phyloP scores from a whole-genome alignment of 2,113 vertebrate genomes.

The Bos javanicus region DNA sequence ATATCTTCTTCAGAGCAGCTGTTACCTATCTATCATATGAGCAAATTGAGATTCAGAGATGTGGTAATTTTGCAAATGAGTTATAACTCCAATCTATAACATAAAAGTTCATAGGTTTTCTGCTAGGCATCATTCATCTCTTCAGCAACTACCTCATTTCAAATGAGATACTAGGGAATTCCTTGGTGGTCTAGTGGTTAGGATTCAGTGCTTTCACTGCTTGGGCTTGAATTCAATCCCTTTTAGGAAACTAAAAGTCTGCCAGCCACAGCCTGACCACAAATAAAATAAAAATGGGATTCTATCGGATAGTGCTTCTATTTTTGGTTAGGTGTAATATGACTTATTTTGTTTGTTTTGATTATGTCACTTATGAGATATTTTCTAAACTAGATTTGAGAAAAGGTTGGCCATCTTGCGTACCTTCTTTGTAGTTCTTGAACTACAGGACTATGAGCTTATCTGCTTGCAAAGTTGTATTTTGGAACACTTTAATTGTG shows the following conservation, averaged over 20 bases:
- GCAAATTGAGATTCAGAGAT: not conserved
- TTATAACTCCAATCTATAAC: not conserved
- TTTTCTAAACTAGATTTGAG: not conserved
- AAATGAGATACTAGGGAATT: not conserved
- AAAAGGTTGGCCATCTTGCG: not conserved
- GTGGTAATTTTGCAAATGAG: not conserved
- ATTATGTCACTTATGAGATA: not conserved
- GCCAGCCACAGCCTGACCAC: not conserved
- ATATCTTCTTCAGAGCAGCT: not conserved
- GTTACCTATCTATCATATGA: not conserved
- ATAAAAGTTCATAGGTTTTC: not conserved
- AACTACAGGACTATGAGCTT: not conserved
- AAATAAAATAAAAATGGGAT: not conserved
- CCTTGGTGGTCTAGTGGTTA: not conserved
- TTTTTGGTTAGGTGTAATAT: not conserved
- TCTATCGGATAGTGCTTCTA: not conserved
- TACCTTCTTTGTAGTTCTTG: not conserved
- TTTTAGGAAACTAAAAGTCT: not conserved
- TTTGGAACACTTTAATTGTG: not conserved
- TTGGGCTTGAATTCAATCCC: not conserved
- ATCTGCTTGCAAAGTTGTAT: not conserved
- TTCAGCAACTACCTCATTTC: not conserved
- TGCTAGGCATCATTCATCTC: not conserved
- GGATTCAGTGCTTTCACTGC: not conserved
- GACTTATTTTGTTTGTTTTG: not conserved